Evolutionary conservation across 23 tunicate species (phyloP).

Genomic region (Ciona savignyi): DNA sequence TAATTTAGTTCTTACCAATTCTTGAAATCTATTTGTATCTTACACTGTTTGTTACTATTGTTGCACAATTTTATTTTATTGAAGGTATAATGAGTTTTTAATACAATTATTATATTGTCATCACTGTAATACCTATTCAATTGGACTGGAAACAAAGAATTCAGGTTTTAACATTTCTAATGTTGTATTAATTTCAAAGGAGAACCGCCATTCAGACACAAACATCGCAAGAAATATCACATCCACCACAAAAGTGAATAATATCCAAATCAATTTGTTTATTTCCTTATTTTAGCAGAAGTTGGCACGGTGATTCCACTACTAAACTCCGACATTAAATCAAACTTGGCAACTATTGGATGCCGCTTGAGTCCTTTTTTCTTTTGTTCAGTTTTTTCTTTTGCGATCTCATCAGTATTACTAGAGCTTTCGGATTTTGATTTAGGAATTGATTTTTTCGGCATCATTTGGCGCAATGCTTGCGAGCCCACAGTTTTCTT

Average conservation of each 20-base stretch:
- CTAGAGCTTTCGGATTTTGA: conserved; percentile 1
- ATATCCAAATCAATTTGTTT: background rate
- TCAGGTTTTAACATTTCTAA: no score
- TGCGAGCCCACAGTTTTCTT: conserved; percentile 33
- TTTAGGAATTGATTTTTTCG: conserved; percentile 1
- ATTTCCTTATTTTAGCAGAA: background rate
- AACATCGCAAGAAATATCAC: no score
- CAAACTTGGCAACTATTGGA: conserved; percentile 35
- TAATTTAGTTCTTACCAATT: no score
- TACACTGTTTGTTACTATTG: no score
- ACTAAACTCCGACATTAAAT: conserved; percentile 78
- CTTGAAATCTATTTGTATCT: no score
- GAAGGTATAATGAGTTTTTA: no score
- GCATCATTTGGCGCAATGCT: conserved; percentile 7
- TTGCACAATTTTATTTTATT: no score
- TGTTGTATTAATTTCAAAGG: no score
- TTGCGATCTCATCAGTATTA: background rate
- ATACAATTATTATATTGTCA: no score
- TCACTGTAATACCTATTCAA: background rate
- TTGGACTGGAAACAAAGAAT: no score
- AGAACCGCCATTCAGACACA: no score
- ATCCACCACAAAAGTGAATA: background rate
- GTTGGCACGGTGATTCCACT: conserved; percentile 53
- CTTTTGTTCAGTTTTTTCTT: conserved; percentile 5
- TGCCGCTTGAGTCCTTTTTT: conserved; percentile 10